phyloP scores from a whole-genome alignment of 2,113 vertebrate genomes.

The Tympanuchus pallidicinctus region DNA sequence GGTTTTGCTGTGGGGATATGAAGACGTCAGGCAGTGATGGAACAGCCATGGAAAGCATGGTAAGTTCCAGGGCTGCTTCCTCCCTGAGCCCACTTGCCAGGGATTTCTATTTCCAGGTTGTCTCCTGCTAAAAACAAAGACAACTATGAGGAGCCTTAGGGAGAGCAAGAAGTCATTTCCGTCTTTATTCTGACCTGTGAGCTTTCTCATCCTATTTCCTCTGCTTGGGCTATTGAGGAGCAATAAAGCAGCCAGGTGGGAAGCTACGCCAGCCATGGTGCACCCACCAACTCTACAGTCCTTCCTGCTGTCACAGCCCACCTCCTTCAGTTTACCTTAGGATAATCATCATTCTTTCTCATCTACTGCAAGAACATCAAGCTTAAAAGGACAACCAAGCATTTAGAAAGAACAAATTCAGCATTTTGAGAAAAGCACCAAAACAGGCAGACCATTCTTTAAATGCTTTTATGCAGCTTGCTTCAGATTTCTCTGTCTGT shows the following conservation, averaged over 20 bases:
- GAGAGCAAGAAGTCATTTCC: background rate
- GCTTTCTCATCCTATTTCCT: background rate
- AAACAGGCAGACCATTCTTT: background rate
- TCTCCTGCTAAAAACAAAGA: background rate
- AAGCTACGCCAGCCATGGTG: background rate
- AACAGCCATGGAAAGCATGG: background rate
- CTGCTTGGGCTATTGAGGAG: background rate
- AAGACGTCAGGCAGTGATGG: background rate
- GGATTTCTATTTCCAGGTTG: background rate
- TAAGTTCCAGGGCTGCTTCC: background rate
- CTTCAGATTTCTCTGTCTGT: background rate
- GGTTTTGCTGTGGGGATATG: background rate
- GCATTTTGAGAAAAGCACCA: background rate
- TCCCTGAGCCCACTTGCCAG: background rate
- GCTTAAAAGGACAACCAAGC: background rate
- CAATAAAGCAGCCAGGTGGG: rapidly evolving
- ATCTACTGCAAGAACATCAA: background rate
- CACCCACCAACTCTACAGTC: background rate
- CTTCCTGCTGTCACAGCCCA: background rate
- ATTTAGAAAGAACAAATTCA: background rate
- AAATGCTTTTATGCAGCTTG: background rate
- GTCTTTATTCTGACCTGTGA: rapidly evolving
- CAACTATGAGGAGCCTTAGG: background rate
- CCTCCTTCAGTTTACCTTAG: background rate
- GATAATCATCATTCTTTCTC: background rate